Conservation (phyloP, 2,797 vertebrate species). For the Syndactyla subalaris region DNA sequence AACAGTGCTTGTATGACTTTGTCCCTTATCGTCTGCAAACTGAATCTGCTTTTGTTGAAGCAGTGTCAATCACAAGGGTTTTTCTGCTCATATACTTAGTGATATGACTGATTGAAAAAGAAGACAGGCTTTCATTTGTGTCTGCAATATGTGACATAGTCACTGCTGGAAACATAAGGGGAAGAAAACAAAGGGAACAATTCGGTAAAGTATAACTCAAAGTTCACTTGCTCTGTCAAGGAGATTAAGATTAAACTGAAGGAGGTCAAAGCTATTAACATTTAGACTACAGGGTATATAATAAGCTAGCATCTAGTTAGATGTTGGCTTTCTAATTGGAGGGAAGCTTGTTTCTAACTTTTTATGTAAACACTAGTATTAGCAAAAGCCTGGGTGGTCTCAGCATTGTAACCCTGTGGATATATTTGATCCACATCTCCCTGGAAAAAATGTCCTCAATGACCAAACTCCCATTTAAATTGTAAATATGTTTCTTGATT, state of each 20-base stretch:
- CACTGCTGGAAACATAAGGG: background rate
- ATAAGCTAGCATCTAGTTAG: constrained; percentile 71
- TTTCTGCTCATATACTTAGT: constrained; percentile 67
- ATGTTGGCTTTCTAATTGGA: constrained; percentile 69
- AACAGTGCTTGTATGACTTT: constrained; percentile 79
- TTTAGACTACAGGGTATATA: constrained; percentile 69
- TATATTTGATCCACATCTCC: constrained; percentile 49
- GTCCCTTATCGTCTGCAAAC: constrained; percentile 76
- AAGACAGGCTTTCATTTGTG: constrained; percentile 69
- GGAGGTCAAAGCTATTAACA: constrained; percentile 78
- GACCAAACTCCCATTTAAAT: constrained; percentile 60
- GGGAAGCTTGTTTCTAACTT: constrained; percentile 64
- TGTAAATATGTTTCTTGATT: constrained; percentile 65
- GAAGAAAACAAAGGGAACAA: constrained; percentile 43
- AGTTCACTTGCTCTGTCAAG: constrained; percentile 70
- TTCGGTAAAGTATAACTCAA: constrained; percentile 60
- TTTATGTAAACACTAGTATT: constrained; percentile 71
- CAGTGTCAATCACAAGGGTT: constrained; percentile 75
- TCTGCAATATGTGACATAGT: constrained; percentile 43
- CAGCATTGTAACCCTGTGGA: constrained; percentile 26
- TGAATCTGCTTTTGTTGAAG: constrained; percentile 78
- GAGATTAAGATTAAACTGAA: constrained; percentile 76
- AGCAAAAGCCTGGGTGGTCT: constrained; percentile 68
- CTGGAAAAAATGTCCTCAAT: constrained; percentile 37
- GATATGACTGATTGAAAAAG: constrained; percentile 69